These are phyloP conservation scores for Cheumatopsyche charites DNA, from an alignment of 1,140 invertebrate genomes.

Conservation along the genomic window DNA sequence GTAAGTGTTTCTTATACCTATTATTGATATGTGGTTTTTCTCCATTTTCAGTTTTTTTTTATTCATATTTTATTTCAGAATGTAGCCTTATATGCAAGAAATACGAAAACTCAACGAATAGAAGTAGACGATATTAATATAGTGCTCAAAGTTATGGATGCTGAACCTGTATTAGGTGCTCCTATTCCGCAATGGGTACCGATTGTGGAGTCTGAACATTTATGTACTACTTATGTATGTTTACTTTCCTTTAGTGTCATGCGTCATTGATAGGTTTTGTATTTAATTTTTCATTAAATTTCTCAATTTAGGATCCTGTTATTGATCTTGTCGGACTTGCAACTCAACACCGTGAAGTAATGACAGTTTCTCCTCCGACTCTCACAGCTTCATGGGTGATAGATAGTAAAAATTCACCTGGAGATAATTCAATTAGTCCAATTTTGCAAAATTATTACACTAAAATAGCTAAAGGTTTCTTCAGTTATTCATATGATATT, in stretches of 20 bases:
- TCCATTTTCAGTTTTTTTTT: conserved; percentile 7
- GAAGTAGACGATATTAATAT: conserved; percentile 59
- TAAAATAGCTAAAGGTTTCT: conserved; percentile 58
- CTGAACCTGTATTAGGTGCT: conserved; percentile 56
- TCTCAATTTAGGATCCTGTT: conserved; percentile 53
- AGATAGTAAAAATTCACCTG: conserved; percentile 56
- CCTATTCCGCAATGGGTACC: conserved; percentile 52
- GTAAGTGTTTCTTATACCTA: conserved; percentile 50
- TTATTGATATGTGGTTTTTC: no score
- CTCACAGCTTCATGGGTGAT: conserved; percentile 59
- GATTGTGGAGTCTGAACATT: conserved; percentile 55
- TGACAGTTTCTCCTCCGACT: conserved; percentile 53
- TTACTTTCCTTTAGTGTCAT: background rate
- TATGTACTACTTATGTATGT: conserved; percentile 39
- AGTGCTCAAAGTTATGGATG: conserved; percentile 55
- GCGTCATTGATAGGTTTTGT: background rate
- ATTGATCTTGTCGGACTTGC: conserved; percentile 55
- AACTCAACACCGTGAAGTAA: conserved; percentile 55
- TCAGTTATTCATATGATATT: background rate
- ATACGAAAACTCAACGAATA: conserved; percentile 55
- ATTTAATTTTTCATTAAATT: conserved; percentile 29
- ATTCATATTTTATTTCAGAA: no score
- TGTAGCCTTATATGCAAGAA: conserved; percentile 41
- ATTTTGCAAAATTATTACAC: conserved; percentile 59
- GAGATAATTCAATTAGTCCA: conserved; percentile 54